Evolutionary conservation across 2,797 vertebrate genomes (phyloP), one percentile per base, ranked within the genome.

Genomic region (Menidia menidia): DNA sequence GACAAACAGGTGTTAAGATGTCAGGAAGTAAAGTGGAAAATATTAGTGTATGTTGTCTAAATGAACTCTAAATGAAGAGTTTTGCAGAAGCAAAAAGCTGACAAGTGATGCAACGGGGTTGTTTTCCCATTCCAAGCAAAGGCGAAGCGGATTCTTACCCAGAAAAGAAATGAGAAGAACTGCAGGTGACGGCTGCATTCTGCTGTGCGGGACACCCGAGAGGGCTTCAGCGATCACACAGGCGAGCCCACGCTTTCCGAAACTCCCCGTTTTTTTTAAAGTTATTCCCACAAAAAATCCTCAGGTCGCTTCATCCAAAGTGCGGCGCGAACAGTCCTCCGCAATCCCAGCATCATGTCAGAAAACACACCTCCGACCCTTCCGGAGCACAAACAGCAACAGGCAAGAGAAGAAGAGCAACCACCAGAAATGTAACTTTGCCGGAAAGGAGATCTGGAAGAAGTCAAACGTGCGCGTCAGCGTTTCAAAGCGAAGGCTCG

Each of bases 121-220:
- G 44, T 68, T 71, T 45, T 18, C 16, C 6, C 45, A 64, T 59
- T n/a, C 11, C 12, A 16, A 41, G 0, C 18, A 30, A 39, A 31
- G 30, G 39, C 1, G 33, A 16, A 7, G 16, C 25, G 3, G 16
- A 43, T 30, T 77, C 88, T 90, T 80, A 92, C 90, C 90, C 59
- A 84, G 47, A 66, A 83, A 59, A 60, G 71, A 78, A n/a, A 78
- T 4, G 12, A 93, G 78, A 1, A 91, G 61, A 64, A 87, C 71
- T 0, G 72, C 13, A 19, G 64, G 56, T 45, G 71, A 58, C 7
- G 67, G 65, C 51, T 64, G 85, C 91, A 92, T 91, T 18, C 61
- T 55, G 71, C 57, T 41, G 58, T 41, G 42, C 15, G n/a, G 3
- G 6, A 52, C 52, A 7, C 0, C 31, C 10, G 64, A 48, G 30